Percentiles rank a stretch among this genome's conserved stretches.
These are phyloP conservation scores for Eulithis prunata DNA, from an alignment of 2,888 invertebrate genomes.

Conservation along the genomic window DNA sequence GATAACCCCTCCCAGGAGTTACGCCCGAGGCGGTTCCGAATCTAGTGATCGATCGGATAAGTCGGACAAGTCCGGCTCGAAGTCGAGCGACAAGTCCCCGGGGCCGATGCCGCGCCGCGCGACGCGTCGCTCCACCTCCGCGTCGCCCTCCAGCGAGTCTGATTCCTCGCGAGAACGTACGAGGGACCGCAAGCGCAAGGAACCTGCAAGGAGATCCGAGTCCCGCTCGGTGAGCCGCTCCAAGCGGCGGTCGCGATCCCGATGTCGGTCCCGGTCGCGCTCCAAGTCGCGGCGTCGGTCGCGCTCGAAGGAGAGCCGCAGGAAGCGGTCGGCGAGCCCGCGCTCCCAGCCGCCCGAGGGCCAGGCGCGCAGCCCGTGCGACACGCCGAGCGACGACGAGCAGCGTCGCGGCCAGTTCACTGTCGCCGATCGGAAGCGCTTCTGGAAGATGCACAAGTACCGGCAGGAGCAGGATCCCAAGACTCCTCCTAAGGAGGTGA, in stretches of 20 bases:
- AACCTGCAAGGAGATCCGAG: slow-evolving; percentile 40
- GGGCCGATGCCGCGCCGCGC: slow-evolving; percentile 44
- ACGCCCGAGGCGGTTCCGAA: slow-evolving; percentile 62
- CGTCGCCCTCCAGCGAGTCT: slow-evolving; percentile 52
- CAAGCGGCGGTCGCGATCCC: slow-evolving; percentile 53
- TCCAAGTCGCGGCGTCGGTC: slow-evolving; percentile 55
- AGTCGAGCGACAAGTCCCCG: slow-evolving; percentile 59
- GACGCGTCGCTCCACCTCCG: slow-evolving; percentile 36
- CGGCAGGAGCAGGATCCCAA: slow-evolving; percentile 61
- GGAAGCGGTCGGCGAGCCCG: slow-evolving; percentile 49
- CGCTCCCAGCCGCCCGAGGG: slow-evolving; percentile 55
- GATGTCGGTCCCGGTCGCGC: slow-evolving; percentile 16
- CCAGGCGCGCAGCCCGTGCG: slow-evolving; percentile 56
- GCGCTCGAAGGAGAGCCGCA: slow-evolving; percentile 31
- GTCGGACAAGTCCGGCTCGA: slow-evolving; percentile 47
- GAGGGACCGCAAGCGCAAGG: slow-evolving; percentile 55
- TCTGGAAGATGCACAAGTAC: slow-evolving; percentile 73
- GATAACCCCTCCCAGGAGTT: slow-evolving; percentile 73
- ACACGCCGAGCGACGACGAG: slow-evolving; percentile 69
- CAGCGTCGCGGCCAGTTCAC: slow-evolving; percentile 77
- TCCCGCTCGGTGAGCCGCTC: slow-evolving; percentile 61
- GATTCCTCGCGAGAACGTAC: slow-evolving; percentile 52
- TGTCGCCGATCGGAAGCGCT: slow-evolving; percentile 75
- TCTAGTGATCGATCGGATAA: slow-evolving; percentile 62
- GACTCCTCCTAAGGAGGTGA: slow-evolving; percentile 68